phyloP scores from a whole-genome alignment of 2,888 invertebrate genomes.

The Drosophila macrospina region DNA sequence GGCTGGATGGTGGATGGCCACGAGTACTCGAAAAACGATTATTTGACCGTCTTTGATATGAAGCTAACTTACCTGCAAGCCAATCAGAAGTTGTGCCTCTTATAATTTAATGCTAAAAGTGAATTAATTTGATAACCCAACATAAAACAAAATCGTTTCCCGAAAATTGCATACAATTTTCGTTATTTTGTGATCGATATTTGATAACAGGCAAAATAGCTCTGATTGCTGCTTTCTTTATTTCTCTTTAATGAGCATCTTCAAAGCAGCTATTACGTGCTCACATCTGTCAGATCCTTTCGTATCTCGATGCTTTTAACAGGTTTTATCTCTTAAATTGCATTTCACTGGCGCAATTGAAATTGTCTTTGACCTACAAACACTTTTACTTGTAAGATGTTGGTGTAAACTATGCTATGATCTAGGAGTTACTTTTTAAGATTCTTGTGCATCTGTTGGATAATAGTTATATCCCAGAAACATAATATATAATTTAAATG shows the following conservation, averaged over 20 bases:
- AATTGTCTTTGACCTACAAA: no score
- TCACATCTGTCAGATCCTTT: neutral
- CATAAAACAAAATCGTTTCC: slow-evolving; percentile 38
- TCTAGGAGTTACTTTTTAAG: no score
- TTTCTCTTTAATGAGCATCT: neutral
- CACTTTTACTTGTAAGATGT: no score
- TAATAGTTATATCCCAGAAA: no score
- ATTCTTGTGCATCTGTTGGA: no score
- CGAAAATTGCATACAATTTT: slow-evolving; percentile 32
- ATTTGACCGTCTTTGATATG: slow-evolving; percentile 13
- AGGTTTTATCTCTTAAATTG: neutral
- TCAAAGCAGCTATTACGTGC: neutral
- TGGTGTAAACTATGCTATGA: no score
- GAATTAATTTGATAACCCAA: slow-evolving; percentile 46
- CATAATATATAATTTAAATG: no score
- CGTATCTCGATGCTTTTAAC: neutral
- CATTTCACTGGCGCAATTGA: neutral
- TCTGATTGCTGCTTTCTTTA: slow-evolving; percentile 16
- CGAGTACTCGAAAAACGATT: slow-evolving; percentile 26
- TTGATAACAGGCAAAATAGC: neutral
- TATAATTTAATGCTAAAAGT: slow-evolving; percentile 37
- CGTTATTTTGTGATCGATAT: slow-evolving; percentile 19
- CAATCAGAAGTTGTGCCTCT: slow-evolving; percentile 37
- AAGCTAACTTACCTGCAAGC: slow-evolving; percentile 20
- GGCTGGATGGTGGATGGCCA: slow-evolving; percentile 17